phyloP scores from a whole-genome alignment of 2,888 invertebrate species.

The Lasioglossum zephyrum region DNA sequence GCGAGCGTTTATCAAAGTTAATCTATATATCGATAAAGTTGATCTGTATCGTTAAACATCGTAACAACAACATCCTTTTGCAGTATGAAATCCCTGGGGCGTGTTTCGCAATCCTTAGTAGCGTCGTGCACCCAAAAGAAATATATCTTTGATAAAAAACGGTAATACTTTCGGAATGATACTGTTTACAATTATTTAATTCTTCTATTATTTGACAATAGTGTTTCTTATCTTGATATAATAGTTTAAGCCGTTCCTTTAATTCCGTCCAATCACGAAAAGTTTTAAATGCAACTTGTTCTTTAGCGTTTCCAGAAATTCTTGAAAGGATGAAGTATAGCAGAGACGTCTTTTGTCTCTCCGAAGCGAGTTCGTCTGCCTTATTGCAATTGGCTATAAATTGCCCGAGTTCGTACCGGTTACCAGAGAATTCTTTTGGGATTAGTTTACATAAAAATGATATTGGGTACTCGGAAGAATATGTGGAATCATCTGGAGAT shows the following conservation, averaged over 20 bases:
- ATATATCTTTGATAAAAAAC: constrained; percentile 18
- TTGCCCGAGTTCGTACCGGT: constrained; percentile 18
- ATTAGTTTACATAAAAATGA: neutral
- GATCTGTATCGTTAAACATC: too few relatives aligned
- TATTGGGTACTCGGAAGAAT: neutral
- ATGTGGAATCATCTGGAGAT: neutral
- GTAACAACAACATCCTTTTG: too few relatives aligned
- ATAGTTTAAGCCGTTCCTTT: constrained; percentile 12
- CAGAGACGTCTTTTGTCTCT: constrained; percentile 16
- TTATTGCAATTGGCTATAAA: constrained; percentile 41
- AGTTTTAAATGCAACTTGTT: constrained; percentile 17
- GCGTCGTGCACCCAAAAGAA: too few relatives aligned
- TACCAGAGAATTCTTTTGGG: constrained; percentile 3
- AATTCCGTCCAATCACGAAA: constrained; percentile 19
- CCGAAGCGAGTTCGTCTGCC: constrained; percentile 10
- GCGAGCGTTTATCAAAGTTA: too few relatives aligned
- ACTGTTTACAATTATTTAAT: constrained; percentile 23
- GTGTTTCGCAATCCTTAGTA: too few relatives aligned
- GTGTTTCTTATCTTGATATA: constrained; percentile 32
- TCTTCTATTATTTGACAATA: constrained; percentile 35
- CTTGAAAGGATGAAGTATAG: constrained; percentile 29
- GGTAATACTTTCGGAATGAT: neutral
- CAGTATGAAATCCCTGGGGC: too few relatives aligned
- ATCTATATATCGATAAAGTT: too few relatives aligned
- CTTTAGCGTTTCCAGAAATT: constrained; percentile 27